Base-by-base conservation (phyloP, 2,797 vertebrate genomes). In the Acridotheres tristis region DNA sequence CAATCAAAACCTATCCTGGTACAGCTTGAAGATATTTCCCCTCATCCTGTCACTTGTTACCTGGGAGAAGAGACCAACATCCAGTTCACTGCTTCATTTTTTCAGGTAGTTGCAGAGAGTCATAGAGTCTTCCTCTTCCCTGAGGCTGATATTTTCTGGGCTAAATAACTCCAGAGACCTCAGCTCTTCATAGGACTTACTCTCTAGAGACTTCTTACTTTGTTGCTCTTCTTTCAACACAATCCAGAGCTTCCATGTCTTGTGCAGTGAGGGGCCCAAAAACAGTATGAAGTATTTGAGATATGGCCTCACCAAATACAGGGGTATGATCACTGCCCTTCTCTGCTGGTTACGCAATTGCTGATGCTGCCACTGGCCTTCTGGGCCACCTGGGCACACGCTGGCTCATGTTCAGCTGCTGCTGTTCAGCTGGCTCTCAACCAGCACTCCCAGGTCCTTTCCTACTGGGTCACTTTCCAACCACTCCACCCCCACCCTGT, bases 351-450 rank as follows among this genome's bases (percentile, higher is more conserved):
- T 32, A 18, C 21, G 16, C 9, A 11, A 6, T 21, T 67, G 3
- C 18, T 57, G n/a, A 34, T 45, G 18, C 8, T 20, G 4, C 6
- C 7, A 1, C 3, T 58, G 23, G 5, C 6, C 10, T 29, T 54
- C 36, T 45, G 40, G 57, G 18, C 21, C 57, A 23, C 32, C 21
- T 30, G 32, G 50, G 13, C 16, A 54, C 34, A 16, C 3, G 0
- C 11, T 20, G 15, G 10, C 18, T 54, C 4, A 8, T 32, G 2
- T 38, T 50, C 26, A 45, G 16, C 25, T 1, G 3, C 20, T 45
- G 14, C 5, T 22, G 5, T 29, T 48, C 42, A 59, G 11, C 13
- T 1, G 3, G 7, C 23, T 38, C 5, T 18, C 0, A 1, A 19
- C 10, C 16, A 50, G 2, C 9, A 45, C 2, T 3, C 12, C 4